Base-by-base conservation (phyloP, 2,888 invertebrate genomes). In the Melikaiella ostensackeni region DNA sequence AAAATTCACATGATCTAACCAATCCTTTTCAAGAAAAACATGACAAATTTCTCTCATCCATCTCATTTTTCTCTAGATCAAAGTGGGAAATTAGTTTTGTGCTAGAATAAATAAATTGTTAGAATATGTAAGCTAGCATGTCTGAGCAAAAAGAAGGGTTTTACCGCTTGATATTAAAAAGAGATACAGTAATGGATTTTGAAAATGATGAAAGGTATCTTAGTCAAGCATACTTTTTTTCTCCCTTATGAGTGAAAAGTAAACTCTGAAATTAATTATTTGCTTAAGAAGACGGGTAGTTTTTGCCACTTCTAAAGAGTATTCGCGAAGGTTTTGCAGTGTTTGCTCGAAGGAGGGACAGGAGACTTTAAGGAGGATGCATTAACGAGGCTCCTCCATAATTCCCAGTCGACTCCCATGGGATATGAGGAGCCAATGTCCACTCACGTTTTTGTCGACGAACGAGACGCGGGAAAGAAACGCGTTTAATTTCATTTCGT, bases 391-490 rank as follows among this genome's bases (percentile, higher is more conserved):
- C 46, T 46, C 46, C 70, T 66, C 46, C 27, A 8, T 66, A 16
- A 42, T 66, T 42, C 66, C 27, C 13, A 46, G 46, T 27, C 11
- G 30, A 5, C 46, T 50, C 46, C 66, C 46, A 70, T 27, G 66
- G 66, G 66, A 27, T 42, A 46, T 27, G 30, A 46, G 13, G 42
- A 64, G 64, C 42, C 64, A 19, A 87, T 86, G 85, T 88, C 87
- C 87, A 87, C 86, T 81, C 84, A 87, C 86, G 84, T 89, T 89
- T 87, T 87, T 85, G 84, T 79, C 83, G 59, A 75, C 81, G 61
- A 82, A 81, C 75, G 78, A 77, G 84, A 85, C 82, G 77, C 82
- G 85, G 85, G 86, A 86, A 84, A 86, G 80, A 82, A 83, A 85
- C 79, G 85, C 84, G 85, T 86, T 88, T 86, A 86, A 85, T 85